Conservation (phyloP, 2,888 invertebrate species). For the Drosophila kanekoi region DNA sequence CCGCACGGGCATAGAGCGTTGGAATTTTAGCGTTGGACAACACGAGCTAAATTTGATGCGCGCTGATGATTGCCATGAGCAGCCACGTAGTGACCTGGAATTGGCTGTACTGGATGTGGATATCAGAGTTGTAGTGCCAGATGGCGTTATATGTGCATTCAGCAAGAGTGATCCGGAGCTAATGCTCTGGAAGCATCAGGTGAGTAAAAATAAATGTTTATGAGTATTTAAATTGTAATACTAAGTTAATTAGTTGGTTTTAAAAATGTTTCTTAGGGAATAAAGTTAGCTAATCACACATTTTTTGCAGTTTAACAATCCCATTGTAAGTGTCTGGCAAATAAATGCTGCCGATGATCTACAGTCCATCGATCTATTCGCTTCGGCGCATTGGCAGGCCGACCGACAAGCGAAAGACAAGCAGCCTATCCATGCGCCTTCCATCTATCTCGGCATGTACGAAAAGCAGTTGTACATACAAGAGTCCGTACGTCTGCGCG, state of each 20-base stretch:
- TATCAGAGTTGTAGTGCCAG: constrained; percentile 89
- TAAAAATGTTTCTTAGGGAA: not conserved
- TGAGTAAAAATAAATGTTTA: constrained; percentile 74
- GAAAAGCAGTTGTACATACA: constrained; percentile 89
- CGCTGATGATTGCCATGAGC: constrained; percentile 86
- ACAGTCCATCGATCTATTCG: constrained; percentile 90
- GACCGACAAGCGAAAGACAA: constrained; percentile 69
- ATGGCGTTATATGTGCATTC: constrained; percentile 90
- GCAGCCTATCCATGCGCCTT: constrained; percentile 86
- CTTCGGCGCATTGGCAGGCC: constrained; percentile 86
- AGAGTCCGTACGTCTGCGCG: constrained; percentile 80
- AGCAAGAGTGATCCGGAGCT: constrained; percentile 87
- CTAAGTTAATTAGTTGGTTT: no score
- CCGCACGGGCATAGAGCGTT: constrained; percentile 93
- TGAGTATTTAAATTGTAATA: not conserved
- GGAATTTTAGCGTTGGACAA: constrained; percentile 98
- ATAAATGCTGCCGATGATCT: constrained; percentile 89
- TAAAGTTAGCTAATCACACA: not conserved
- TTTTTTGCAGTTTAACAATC: constrained; percentile 89
- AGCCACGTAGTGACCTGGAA: constrained; percentile 77
- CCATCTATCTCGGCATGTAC: constrained; percentile 94
- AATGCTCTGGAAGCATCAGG: constrained; percentile 92
- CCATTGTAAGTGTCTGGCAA: constrained; percentile 94
- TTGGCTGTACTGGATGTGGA: constrained; percentile 86
- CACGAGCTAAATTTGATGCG: constrained; percentile 90